Conservation (phyloP, 2,113 vertebrate genomes). For the Ceratotherium simum region DNA sequence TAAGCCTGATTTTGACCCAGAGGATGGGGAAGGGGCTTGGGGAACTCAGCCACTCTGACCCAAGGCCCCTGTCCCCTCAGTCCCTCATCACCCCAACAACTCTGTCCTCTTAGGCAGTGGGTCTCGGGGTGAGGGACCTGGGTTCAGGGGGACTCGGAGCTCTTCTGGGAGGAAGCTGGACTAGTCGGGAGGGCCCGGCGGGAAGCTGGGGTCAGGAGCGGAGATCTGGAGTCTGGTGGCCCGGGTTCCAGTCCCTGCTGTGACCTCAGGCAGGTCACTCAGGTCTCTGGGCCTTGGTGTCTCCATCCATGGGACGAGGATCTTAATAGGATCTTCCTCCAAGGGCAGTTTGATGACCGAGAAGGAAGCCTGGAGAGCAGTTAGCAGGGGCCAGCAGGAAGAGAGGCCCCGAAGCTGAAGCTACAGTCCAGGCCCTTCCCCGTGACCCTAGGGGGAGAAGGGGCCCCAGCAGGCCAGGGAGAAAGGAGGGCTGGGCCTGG, state of each 20-base stretch:
- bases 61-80: accelerated
- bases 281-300: background rate
- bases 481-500: too few species aligned
- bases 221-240: background rate
- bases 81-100: background rate
- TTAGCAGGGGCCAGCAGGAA: background rate
- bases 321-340: background rate
- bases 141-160: background rate
- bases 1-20: background rate
- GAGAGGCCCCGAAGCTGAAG: background rate
- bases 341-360: background rate
- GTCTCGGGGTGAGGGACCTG: background rate
- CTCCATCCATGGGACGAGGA: background rate
- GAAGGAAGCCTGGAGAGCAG: background rate
- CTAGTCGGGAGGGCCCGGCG: background rate
- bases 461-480: background rate
- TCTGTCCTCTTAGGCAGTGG: background rate
- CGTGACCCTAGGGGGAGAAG: background rate
- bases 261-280: background rate
- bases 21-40: background rate
- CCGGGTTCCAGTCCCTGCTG: background rate
- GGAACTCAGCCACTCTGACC: background rate
- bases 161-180: background rate
- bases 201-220: background rate
- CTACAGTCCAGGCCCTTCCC: background rate